Evolutionary conservation across 30 jellyfish, hydroid and myxozoan species (phyloP).

Genomic region (Hydra vulgaris): DNA sequence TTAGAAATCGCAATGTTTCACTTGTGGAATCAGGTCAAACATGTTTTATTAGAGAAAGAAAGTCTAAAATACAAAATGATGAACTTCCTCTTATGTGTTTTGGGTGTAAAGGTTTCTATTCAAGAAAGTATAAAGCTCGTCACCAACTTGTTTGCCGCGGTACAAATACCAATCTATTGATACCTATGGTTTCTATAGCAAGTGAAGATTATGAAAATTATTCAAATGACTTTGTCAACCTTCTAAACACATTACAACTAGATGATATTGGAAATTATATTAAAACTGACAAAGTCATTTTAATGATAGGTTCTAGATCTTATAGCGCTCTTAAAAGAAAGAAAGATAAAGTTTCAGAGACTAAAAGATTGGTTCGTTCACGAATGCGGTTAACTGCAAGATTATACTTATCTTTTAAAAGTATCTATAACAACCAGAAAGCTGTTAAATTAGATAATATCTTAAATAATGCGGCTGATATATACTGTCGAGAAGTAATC

Average conservation of each 20-base stretch:
- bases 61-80: neutral
- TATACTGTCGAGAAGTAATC: conserved; percentile 14
- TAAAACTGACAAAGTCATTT: conserved; percentile 10
- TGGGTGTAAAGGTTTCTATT: conserved; percentile 15
- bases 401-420: conserved; percentile 4
- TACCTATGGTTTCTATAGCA: conserved; percentile 8
- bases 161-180: neutral
- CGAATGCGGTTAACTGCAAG: conserved; percentile 21
- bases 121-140: conserved; percentile 15
- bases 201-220: neutral
- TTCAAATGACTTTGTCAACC: neutral
- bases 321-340: neutral
- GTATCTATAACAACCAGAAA: neutral
- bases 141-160: conserved; percentile 18
- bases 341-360: conserved; percentile 11
- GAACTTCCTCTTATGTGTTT: conserved; percentile 18
- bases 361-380: neutral
- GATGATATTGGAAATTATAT: conserved; percentile 12
- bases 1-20: neutral
- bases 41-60: neutral
- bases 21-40: neutral
- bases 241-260: neutral
- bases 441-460: neutral
- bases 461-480: conserved; percentile 10
- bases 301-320: conserved; percentile 14